A percentile compares a stretch with the other conserved stretches of the same genome.
Conservation (phyloP, 2,888 invertebrate genomes). For the Hypercompe scribonia region DNA sequence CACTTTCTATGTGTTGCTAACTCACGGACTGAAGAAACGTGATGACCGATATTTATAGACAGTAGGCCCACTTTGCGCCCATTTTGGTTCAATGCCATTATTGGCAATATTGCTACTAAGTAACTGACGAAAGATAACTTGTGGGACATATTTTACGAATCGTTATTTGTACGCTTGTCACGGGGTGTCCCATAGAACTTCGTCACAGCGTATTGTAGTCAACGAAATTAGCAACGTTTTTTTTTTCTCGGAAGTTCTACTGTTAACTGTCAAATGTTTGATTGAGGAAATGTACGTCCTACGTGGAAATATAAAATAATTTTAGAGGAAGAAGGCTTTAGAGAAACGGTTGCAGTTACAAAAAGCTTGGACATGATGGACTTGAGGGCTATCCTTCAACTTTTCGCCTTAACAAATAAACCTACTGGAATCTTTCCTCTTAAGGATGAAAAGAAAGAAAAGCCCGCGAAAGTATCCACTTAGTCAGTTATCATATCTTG, state of each 20-base stretch:
- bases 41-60: constrained; percentile 12
- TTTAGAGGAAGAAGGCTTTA: not conserved
- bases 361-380: no score
- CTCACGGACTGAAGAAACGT: constrained; percentile 29
- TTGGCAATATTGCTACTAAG: not conserved
- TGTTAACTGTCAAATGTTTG: not conserved
- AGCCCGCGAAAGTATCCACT: no score
- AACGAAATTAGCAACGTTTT: not conserved
- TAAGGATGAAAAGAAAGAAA: no score
- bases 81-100: constrained; percentile 6
- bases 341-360: not conserved
- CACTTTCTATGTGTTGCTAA: constrained; percentile 44
- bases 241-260: not conserved
- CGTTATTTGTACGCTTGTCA: not conserved
- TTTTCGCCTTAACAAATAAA: no score
- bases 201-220: not conserved
- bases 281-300: not conserved
- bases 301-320: not conserved
- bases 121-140: not conserved
- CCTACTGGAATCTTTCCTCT: no score
- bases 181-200: not conserved
- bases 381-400: no score
- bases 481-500: no score
- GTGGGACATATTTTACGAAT: not conserved
- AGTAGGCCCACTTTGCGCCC: not conserved